A percentile compares a stretch with the other conserved stretches of the same genome.
These are phyloP conservation scores for Microcebus lehilahytsara DNA, from an alignment of 2,113 vertebrate species.

Conservation along the genomic window DNA sequence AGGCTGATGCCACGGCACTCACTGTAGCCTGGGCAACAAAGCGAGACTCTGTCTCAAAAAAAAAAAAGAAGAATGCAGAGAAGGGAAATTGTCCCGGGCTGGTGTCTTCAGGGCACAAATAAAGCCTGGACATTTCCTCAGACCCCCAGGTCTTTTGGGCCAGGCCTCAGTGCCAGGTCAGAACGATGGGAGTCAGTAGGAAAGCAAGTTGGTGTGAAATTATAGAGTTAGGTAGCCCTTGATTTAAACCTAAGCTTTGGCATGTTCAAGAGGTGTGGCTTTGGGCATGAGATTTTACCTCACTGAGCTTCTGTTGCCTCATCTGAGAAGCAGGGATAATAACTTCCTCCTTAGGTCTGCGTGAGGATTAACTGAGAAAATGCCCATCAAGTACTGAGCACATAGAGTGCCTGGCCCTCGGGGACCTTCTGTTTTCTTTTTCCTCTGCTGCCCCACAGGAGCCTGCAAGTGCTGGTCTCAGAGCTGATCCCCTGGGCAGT, in stretches of 20 bases:
- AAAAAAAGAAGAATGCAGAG: neutral
- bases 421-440: neutral
- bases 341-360: neutral
- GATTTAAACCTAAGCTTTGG: neutral
- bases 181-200: neutral
- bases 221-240: neutral
- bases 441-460: constrained; percentile 77
- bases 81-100: neutral
- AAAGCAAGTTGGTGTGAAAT: neutral
- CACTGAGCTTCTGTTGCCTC: neutral
- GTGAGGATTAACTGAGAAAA: neutral
- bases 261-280: neutral
- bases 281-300: neutral
- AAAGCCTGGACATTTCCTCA: neutral
- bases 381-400: neutral
- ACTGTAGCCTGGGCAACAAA: too few species aligned
- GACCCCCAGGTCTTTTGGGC: neutral
- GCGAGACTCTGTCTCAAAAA: too few species aligned
- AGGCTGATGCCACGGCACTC: too few species aligned
- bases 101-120: neutral
- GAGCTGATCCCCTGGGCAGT: constrained; percentile 94
- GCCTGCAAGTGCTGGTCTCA: constrained; percentile 83
- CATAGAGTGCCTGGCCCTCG: accelerated
- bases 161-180: neutral
- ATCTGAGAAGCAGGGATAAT: neutral